Conservation (phyloP, 2,113 vertebrate species). For the Thryonomys swinderianus region DNA sequence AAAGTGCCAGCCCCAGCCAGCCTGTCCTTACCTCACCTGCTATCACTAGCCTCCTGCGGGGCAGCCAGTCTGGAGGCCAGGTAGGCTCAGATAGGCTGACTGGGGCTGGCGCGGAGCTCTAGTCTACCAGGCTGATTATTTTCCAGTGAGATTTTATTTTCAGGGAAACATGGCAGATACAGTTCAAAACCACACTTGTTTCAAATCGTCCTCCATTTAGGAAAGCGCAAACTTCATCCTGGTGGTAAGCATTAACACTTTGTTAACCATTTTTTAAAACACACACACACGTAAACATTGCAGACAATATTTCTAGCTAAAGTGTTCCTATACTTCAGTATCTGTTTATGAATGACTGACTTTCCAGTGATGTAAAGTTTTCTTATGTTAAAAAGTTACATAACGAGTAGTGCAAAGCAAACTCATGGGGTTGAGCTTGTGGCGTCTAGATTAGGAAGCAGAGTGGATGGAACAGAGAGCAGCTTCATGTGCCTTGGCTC, state of each 20-base stretch:
- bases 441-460: not conserved
- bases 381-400: not conserved
- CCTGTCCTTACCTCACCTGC: not conserved
- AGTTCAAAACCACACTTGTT: not conserved
- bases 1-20: not conserved
- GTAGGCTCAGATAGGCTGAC: no score
- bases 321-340: not conserved
- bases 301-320: not conserved
- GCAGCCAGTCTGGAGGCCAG: no score
- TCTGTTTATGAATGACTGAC: not conserved
- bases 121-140: no score
- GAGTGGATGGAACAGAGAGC: not conserved
- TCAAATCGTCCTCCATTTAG: not conserved
- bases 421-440: not conserved
- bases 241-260: not conserved
- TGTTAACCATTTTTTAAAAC: not conserved
- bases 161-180: not conserved
- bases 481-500: not conserved
- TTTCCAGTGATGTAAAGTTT: not conserved
- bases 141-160: no score
- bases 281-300: not conserved
- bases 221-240: not conserved
- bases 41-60: no score
- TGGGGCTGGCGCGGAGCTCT: no score
- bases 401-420: not conserved